Percentiles rank a stretch among this genome's conserved stretches.
phyloP scores from a whole-genome alignment of 2,113 vertebrate species.

The Pachyramphus minor region DNA sequence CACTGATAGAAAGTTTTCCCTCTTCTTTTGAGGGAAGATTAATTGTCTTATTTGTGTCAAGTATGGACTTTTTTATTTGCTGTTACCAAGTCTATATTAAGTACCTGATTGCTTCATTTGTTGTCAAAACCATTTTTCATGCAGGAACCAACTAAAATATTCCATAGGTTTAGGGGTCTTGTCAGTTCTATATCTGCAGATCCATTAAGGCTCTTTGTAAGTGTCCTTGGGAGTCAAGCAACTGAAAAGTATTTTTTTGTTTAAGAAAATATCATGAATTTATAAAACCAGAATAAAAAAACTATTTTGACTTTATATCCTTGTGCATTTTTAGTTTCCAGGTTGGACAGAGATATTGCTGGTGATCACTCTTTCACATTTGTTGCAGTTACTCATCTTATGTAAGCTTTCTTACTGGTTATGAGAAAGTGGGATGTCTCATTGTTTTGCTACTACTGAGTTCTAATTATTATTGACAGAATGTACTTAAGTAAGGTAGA shows the following conservation, averaged over 20 bases:
- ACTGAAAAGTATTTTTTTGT: neutral
- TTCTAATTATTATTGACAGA: neutral
- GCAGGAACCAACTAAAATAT: neutral
- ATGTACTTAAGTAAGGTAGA: neutral
- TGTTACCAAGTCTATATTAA: neutral
- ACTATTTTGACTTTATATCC: neutral
- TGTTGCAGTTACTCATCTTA: neutral
- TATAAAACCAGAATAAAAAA: neutral
- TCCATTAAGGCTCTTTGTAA: neutral
- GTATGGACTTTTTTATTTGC: neutral
- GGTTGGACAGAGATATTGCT: neutral
- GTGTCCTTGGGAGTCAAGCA: neutral
- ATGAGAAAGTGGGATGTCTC: neutral
- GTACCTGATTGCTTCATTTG: neutral
- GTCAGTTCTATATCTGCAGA: neutral
- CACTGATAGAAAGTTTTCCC: neutral
- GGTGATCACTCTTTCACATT: neutral
- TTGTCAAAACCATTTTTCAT: neutral
- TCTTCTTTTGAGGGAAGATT: neutral
- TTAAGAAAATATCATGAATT: neutral
- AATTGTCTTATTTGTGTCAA: neutral
- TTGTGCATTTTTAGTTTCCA: neutral
- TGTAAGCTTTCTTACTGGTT: neutral
- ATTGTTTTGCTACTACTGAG: neutral
- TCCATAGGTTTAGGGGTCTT: neutral